Percentiles rank a stretch among this genome's conserved stretches.
Evolutionary conservation across 2,113 vertebrate genomes (phyloP).

Genomic region (Ictidomys tridecemlineatus): DNA sequence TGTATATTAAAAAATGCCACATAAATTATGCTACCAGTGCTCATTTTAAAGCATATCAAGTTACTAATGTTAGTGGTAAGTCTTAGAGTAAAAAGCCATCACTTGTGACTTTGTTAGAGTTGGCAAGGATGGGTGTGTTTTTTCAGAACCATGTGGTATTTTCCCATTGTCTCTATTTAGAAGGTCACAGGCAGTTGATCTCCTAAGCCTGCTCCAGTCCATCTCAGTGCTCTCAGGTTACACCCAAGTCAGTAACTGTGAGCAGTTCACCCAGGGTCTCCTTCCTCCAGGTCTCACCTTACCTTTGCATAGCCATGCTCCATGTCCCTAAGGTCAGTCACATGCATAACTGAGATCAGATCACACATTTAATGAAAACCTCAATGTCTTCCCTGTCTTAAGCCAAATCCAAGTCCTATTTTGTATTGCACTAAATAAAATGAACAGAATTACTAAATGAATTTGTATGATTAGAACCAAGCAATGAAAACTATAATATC

Average conservation of each 20-base stretch:
- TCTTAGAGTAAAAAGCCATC: not conserved
- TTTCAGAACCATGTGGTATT: not conserved
- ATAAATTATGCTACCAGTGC: not conserved
- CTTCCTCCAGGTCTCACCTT: not conserved
- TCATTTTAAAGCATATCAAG: not conserved
- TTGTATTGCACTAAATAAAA: not conserved
- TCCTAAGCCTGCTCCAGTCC: not conserved
- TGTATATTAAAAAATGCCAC: slow-evolving; percentile 7
- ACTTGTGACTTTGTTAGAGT: not conserved
- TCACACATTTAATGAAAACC: not conserved
- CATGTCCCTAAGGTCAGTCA: not conserved
- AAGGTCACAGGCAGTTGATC: not conserved
- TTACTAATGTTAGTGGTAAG: not conserved
- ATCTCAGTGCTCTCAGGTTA: not conserved
- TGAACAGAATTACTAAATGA: not conserved
- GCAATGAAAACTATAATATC: not conserved
- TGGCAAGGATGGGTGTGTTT: not conserved
- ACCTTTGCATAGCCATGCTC: not conserved
- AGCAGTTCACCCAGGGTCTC: not conserved
- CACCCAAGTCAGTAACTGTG: not conserved
- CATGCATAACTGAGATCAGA: not conserved
- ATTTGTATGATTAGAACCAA: not conserved
- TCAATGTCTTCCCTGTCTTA: not conserved
- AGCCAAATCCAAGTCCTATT: not conserved
- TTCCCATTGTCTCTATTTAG: not conserved